Percentiles rank a stretch among this genome's conserved stretches.
Evolutionary conservation across 1,140 invertebrate genomes (phyloP).

Genomic region (Zaprionus davidi): DNA sequence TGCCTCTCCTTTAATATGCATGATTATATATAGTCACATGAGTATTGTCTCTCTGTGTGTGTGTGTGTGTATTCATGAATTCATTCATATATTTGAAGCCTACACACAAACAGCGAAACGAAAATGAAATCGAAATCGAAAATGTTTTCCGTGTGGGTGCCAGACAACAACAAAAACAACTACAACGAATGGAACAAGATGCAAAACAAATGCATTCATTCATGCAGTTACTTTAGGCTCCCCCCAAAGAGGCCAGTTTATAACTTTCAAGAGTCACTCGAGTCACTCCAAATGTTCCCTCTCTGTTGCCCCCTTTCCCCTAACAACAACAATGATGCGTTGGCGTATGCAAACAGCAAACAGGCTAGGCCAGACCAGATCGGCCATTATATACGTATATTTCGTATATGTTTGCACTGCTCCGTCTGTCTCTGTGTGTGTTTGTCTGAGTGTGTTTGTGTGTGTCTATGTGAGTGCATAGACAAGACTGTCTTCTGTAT

Average conservation of each 20-base stretch:
- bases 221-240: constrained; percentile 37
- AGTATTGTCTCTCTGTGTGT: neutral
- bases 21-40: constrained; percentile 1
- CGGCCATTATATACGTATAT: constrained; percentile 18
- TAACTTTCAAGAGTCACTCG: constrained; percentile 36
- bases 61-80: constrained; percentile 43
- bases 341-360: constrained; percentile 54
- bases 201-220: constrained; percentile 62
- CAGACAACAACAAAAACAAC: constrained; percentile 34
- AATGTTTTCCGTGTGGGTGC: constrained; percentile 62
- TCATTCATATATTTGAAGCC: constrained; percentile 56
- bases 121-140: constrained; percentile 53
- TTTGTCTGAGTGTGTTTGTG: constrained; percentile 1
- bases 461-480: constrained; percentile 13
- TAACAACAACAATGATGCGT: constrained; percentile 34
- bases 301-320: constrained; percentile 18
- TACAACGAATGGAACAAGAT: constrained; percentile 26
- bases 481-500: constrained; percentile 32
- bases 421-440: neutral
- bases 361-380: constrained; percentile 42
- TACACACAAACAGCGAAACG: constrained; percentile 63
- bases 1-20: constrained; percentile 48
- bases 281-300: constrained; percentile 35
- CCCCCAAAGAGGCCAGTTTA: constrained; percentile 30
- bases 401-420: constrained; percentile 1